Evolutionary conservation across 1,140 invertebrate species (phyloP).

Genomic region (Tetragonula clypearis): DNA sequence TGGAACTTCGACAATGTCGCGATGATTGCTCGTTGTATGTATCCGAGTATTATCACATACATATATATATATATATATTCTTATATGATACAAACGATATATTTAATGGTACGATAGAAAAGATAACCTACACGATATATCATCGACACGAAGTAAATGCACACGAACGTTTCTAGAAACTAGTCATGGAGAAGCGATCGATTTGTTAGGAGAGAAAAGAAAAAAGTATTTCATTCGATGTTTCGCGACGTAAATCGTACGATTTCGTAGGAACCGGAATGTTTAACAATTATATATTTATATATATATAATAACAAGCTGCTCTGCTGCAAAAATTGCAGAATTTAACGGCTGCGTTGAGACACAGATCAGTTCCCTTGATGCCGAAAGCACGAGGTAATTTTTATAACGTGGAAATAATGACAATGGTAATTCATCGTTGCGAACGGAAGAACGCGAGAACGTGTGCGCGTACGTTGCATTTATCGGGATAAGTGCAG

Average conservation of each 20-base stretch:
- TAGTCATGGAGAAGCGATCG: neutral
- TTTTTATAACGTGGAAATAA: neutral
- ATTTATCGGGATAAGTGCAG: neutral
- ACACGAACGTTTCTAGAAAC: neutral
- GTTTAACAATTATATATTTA: neutral
- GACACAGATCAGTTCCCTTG: neutral
- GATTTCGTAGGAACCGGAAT: slow-evolving; percentile 19
- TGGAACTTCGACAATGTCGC: neutral
- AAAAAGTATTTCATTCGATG: neutral
- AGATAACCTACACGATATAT: neutral
- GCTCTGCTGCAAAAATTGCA: neutral
- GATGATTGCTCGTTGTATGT: neutral
- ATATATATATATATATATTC: neutral
- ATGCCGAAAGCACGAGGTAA: neutral
- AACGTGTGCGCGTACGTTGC: neutral
- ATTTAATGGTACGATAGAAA: neutral
- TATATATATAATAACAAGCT: neutral
- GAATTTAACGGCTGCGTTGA: neutral
- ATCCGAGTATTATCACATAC: neutral
- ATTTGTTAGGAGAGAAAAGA: neutral
- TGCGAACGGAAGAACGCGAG: neutral
- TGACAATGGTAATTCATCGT: neutral
- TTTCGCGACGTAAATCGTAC: neutral
- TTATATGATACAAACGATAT: neutral
- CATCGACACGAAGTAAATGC: neutral